Percentiles rank a stretch among this genome's conserved stretches.
Evolutionary conservation across 2,113 vertebrate species (phyloP).

Genomic region (Pelecanus crispus): DNA sequence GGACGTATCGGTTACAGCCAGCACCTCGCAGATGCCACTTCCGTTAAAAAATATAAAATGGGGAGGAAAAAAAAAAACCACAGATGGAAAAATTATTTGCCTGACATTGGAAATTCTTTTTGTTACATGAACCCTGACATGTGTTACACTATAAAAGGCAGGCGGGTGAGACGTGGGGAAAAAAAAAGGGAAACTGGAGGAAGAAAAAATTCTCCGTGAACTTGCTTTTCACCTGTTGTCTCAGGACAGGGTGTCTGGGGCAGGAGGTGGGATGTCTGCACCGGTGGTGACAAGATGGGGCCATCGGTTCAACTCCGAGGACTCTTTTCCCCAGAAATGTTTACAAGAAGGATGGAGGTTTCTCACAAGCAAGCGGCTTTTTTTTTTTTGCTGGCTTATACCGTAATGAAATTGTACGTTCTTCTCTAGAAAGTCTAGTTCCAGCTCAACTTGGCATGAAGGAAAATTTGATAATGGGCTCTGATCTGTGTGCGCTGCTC

Average conservation of each 20-base stretch:
- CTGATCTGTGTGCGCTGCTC: background rate
- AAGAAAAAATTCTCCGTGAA: background rate
- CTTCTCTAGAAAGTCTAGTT: background rate
- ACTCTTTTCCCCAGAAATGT: background rate
- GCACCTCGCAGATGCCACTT: slow-evolving; percentile 69
- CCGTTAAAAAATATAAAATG: slow-evolving; percentile 39
- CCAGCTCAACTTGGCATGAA: background rate
- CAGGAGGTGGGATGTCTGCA: background rate
- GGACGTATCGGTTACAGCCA: slow-evolving; percentile 55
- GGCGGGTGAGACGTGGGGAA: background rate
- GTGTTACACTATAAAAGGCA: slow-evolving; percentile 20
- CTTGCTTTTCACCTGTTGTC: slow-evolving; percentile 54
- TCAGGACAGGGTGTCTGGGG: background rate
- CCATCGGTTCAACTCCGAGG: rapidly evolving
- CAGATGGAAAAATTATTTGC: slow-evolving; percentile 70
- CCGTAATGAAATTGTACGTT: background rate
- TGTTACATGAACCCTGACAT: slow-evolving; percentile 54
- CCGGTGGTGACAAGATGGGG: background rate
- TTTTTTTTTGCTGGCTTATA: background rate
- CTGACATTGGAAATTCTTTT: slow-evolving; percentile 62
- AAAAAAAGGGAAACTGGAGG: slow-evolving; percentile 9
- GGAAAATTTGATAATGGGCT: background rate
- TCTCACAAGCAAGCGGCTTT: rapidly evolving
- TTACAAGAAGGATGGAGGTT: background rate
- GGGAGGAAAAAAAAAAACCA: background rate